Evolutionary conservation across 2,888 invertebrate genomes (phyloP), one percentile per base, ranked within the genome.

Genomic region (Noctua fimbriata): DNA sequence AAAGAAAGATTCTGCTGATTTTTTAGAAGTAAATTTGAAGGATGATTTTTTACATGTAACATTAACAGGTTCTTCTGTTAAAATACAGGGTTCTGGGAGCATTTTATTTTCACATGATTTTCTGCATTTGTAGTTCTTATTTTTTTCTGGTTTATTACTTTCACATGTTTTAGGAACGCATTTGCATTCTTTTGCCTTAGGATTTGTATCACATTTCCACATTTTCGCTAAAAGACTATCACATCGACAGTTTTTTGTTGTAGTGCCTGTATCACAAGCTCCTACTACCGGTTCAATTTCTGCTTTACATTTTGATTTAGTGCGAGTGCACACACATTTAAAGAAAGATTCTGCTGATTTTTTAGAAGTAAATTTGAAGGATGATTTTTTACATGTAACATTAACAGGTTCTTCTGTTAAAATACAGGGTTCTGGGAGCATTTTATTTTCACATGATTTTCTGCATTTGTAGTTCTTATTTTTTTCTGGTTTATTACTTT

Each of bases 161-260:
- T 36, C 24, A 36, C 63, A 76, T 71, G 60, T 7, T 47, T 44
- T 73, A 47, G 28, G 24, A 28, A 58, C n/a, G n/a, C 74, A 28
- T 71, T 74, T 71, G 18, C 69, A 60, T 71, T 72, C 71, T 67
- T 83, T 78, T 36, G 67, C 60, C 66, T 81, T 79, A 65, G 69
- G 9, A n/a, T 21, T 28, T 16, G 44, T 55, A 21, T 79, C 88
- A 86, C 92, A 92, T 88, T 90, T 87, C 69, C 87, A 88, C 12
- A 47, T 67, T 69, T 6, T 7, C 32, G 9, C 41, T 55, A 52
- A 24, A 52, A 21, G 21, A 7, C 1, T 4, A n/a, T 58, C 3
- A 21, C 63, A 63, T 63, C 32, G 63, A 63, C 63, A 63, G 24
- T 58, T 84, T 72, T 70, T 84, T 18, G 75, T 44, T 65, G 32